Evolutionary conservation across 2,113 vertebrate species (phyloP), one percentile per base, ranked within the genome.

Genomic region (Apeltes quadracus): DNA sequence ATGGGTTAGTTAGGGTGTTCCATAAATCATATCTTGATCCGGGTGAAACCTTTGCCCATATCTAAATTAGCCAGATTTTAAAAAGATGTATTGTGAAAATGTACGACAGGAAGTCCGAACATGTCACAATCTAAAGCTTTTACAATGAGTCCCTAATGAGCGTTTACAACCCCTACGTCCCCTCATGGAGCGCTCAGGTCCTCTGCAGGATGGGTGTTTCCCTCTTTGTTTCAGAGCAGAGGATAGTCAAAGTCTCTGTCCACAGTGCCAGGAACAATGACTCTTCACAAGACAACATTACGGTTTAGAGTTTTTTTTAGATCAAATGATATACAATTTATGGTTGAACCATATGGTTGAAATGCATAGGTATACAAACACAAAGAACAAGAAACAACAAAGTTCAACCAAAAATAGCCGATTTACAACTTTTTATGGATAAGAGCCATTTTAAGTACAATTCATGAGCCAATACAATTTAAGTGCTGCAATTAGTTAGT

Each of bases 41-140:
- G 13, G 14, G 5, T 4, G 41, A n/a, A n/a, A 48, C 44, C 20
- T 20, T 48, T 16, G n/a, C 20, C 25, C 32, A 36, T 12, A 18
- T 29, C 10, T 22, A 18, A 18, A 4, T 7, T 39, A 51, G 11
- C 13, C 43, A 53, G 3, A 9, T 7, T 51, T 68, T 29, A 10
- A 36, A 20, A 5, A 0, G 20, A 44, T 70, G 81, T 84, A 90
- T 80, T 87, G 73, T 90, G 86, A 85, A n/a, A 88, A 78, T 6
- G 0, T 1, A 4, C 5, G 0, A 14, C 20, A 65, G 78, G 78
- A 86, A 78, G 34, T 62, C 7, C 29, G 2, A 5, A 1, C 7
- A 39, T 58, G 5, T 12, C 11, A 51, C 22, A 61, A 61, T 46
- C 5, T 38, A 32, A 14, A 3, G 48, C 13, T n/a, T 83, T 84